Evolutionary conservation across 2,888 invertebrate species (phyloP), one percentile per base, ranked within the genome.

Genomic region (Drosophila ezoana): DNA sequence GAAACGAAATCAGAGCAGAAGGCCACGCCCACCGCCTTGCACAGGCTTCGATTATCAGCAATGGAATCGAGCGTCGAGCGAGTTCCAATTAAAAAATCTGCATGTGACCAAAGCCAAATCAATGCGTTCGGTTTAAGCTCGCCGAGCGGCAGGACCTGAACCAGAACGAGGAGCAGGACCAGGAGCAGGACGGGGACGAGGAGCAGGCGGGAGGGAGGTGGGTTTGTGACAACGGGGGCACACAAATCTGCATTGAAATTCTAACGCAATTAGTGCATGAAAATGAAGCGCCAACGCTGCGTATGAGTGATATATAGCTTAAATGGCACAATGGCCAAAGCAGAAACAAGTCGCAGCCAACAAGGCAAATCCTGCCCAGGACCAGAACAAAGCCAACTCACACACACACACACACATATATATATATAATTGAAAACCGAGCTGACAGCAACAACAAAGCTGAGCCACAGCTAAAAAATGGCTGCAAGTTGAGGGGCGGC

Each of bases 191-290:
- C 3, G 10, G 9, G 23, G 23, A 13, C 1, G 16, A 1, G 3
- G 11, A 2, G 0, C 9, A 14, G 9, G 11, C 23, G 4, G 38
- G 9, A 3, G 40, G 49, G 2, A 23, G 9, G 45, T 11, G 13
- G 18, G 10, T 11, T 32, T 20, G 18, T 23, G 38, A 16, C 51
- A 32, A 32, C 3, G 23, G n/a, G 28, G 23, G 41, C 44, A 38
- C 44, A 38, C 32, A 63, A 43, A 72, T 59, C 54, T 56, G 67
- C 72, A 83, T 83, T 81, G 87, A 87, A 87, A 83, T 79, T 84
- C 87, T 81, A 87, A 81, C 87, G 81, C 83, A 87, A 83, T 83
- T 83, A 83, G 85, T 87, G 79, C 87, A 87, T 83, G 85, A 87
- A 87, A 87, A 84, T 83, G 79, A 83, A 84, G 76, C 73, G 79